Evolutionary conservation across 2,113 vertebrate species (phyloP), one percentile per base, ranked within the genome.

Genomic region (Rhipidura dahli): DNA sequence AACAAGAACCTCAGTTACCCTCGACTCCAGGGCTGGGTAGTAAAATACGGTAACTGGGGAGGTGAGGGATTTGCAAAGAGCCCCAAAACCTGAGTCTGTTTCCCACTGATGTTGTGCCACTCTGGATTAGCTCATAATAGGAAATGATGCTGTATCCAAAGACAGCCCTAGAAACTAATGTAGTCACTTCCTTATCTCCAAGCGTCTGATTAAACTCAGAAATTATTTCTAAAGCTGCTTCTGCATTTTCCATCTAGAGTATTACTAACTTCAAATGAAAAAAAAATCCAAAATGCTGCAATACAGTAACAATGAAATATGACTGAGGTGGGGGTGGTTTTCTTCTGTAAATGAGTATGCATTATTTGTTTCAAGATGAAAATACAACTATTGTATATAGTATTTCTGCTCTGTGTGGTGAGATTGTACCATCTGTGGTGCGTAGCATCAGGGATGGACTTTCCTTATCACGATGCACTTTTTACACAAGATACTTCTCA

Each of bases 121-220:
- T 57, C 75, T 69, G 68, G 60, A 73, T 39, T 90, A 90, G 30
- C 16, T 91, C 28, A 17, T 80, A 65, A 44, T 31, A 93, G 85
- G 90, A 93, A 94, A 92, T 71, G 64, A 80, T 88, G 56, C 79
- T 68, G 20, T 64, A 88, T 63, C 50, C n/a, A 59, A 54, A 82
- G 57, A 64, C 65, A 79, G 42, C 11, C 54, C 44, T 65, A 73
- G 54, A 71, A 78, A 78, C 49, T 24, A 51, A 77, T 2, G 19
- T 49, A 47, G 27, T 70, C 60, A 93, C 78, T 97, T 97, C 94
- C 89, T 95, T 54, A 89, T 90, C 73, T 92, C 39, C 50, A 70
- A 54, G 24, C 15, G 15, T 57, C 60, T 87, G 82, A 81, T 90
- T 91, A 93, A 90, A 61, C 37, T 87, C 57, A 90, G 65, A 96